Percentiles rank a stretch among this genome's conserved stretches.
Conservation (phyloP, 2,797 vertebrate genomes). For the Lithobates pipiens region DNA sequence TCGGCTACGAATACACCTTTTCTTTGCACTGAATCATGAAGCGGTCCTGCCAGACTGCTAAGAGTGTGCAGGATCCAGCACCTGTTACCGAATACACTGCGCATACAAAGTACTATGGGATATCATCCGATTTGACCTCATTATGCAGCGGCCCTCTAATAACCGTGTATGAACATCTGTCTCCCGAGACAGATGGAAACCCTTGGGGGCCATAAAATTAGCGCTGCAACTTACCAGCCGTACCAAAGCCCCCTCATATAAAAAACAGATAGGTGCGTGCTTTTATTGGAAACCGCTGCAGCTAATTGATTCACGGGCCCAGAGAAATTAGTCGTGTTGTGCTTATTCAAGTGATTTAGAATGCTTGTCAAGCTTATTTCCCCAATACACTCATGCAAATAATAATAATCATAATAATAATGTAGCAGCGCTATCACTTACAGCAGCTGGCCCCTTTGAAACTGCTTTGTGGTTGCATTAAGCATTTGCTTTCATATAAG, state of each 20-base stretch:
- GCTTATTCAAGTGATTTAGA: constrained; percentile 55
- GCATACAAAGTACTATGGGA: constrained; percentile 46
- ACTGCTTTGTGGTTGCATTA: constrained; percentile 22
- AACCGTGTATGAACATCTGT: background rate
- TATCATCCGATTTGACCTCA: constrained; percentile 51
- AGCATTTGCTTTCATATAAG: constrained; percentile 35
- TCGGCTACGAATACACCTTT: constrained; percentile 25
- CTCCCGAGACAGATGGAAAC: constrained; percentile 27
- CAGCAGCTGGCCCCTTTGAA: constrained; percentile 42
- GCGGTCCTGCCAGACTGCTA: constrained; percentile 11
- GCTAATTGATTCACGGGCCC: constrained; percentile 37
- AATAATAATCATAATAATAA: constrained; percentile 51
- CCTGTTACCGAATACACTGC: constrained; percentile 21
- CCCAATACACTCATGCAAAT: constrained; percentile 31
- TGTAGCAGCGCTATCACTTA: constrained; percentile 30
- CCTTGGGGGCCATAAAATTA: constrained; percentile 40
- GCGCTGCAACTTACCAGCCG: constrained; percentile 18
- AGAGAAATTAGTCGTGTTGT: constrained; percentile 34
- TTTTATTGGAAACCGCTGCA: constrained; percentile 13
- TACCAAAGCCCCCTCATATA: constrained; percentile 12
- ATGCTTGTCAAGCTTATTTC: constrained; percentile 26
- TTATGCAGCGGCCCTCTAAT: constrained; percentile 27
- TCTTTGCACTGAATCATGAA: constrained; percentile 15
- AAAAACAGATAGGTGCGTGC: constrained; percentile 40
- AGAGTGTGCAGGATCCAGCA: constrained; percentile 39